phyloP scores from a whole-genome alignment of 2,113 vertebrate species.

The Rafetus swinhoei region DNA sequence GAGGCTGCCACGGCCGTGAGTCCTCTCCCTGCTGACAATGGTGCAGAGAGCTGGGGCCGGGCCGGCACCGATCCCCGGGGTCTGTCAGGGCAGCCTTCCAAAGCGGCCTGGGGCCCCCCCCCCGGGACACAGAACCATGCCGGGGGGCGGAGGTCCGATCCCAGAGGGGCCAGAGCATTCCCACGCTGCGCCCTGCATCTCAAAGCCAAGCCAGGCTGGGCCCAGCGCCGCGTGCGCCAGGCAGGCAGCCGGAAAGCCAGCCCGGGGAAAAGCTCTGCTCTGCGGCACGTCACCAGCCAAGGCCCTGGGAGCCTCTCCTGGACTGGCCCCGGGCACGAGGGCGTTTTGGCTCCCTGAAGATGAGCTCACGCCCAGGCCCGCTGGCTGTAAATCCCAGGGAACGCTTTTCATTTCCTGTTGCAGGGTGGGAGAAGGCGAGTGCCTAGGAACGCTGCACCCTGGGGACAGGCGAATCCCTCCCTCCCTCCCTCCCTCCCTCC shows the following conservation, averaged over 20 bases:
- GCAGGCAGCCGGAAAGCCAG: background rate
- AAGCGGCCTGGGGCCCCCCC: too few relatives aligned
- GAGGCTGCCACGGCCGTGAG: too few relatives aligned
- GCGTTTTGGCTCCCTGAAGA: background rate
- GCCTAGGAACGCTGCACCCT: background rate
- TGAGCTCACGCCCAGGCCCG: background rate
- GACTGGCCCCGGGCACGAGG: background rate
- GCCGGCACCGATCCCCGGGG: fast-evolving
- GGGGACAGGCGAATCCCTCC: too few relatives aligned
- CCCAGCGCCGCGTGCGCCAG: too few relatives aligned
- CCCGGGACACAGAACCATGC: background rate
- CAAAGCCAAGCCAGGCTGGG: background rate
- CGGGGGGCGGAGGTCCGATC: background rate
- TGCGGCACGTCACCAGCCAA: background rate
- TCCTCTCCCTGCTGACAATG: fast-evolving
- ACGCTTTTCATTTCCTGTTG: background rate
- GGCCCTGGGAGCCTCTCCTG: background rate
- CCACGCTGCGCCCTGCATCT: background rate
- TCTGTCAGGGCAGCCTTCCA: background rate
- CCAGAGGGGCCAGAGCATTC: background rate
- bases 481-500: too few relatives aligned
- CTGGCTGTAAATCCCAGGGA: background rate
- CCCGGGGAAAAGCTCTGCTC: background rate
- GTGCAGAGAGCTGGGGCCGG: background rate
- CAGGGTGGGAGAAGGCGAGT: background rate